Evolutionary conservation across 2,797 vertebrate species (phyloP).

Genomic region (Onychomys leucogaster): DNA sequence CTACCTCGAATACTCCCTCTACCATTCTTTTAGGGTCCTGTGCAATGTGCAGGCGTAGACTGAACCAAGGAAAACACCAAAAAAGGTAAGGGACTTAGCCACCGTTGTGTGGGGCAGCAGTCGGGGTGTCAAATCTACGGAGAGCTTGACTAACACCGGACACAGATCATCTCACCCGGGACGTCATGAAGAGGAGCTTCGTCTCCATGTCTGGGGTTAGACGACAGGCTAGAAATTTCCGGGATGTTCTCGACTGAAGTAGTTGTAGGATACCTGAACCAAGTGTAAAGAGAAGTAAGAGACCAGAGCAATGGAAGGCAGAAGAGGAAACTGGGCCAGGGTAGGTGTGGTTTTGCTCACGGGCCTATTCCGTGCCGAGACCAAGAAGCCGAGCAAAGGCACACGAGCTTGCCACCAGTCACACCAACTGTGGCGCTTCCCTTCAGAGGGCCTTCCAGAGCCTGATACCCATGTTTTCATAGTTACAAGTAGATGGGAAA

Average conservation of each 20-base stretch:
- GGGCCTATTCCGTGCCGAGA: neutral
- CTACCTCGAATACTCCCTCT: neutral
- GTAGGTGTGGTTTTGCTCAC: neutral
- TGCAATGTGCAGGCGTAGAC: neutral
- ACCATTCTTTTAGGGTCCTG: neutral
- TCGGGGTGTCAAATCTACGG: neutral
- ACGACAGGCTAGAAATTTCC: slow-evolving; percentile 97
- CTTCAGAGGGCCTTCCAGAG: neutral
- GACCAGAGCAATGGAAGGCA: neutral
- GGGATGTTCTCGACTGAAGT: slow-evolving; percentile 95
- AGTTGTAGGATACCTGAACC: slow-evolving; percentile 95
- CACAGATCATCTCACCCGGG: slow-evolving; percentile 88
- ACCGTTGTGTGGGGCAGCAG: neutral
- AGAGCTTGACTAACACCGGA: neutral
- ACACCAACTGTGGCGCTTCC: neutral
- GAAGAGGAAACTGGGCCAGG: neutral
- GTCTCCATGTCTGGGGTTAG: slow-evolving; percentile 99
- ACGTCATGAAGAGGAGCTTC: slow-evolving; percentile 98
- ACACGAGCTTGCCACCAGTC: neutral
- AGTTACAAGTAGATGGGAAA: neutral
- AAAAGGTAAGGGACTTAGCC: neutral
- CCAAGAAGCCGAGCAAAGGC: neutral
- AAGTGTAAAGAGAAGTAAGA: neutral
- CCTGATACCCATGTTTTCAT: neutral
- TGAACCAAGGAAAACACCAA: neutral